These are phyloP conservation scores for Lucifuga dentata DNA, from an alignment of 2,113 vertebrate species.

Conservation along the genomic window DNA sequence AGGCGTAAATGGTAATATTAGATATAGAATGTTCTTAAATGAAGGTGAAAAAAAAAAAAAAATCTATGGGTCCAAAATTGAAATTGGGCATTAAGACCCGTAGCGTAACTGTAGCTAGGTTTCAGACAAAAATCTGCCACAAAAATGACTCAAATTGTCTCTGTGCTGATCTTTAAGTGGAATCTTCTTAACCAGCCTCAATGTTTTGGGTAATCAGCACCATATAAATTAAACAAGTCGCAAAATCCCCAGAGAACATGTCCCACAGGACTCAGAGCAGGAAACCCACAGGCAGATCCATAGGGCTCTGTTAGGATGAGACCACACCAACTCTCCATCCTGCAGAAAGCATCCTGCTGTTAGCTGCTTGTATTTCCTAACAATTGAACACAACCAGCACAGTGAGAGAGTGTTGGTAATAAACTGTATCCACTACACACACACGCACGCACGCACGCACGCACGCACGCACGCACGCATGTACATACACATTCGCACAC, in stretches of 20 bases:
- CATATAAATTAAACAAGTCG: constrained; percentile 50
- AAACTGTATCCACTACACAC: constrained; percentile 38
- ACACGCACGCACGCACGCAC: constrained; percentile 9
- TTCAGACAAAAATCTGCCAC: neutral
- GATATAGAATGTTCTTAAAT: too few relatives aligned
- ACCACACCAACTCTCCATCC: constrained; percentile 31
- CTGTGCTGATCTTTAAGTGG: constrained; percentile 11
- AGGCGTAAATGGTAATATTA: too few relatives aligned
- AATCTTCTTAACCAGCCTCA: constrained; percentile 7
- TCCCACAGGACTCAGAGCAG: constrained; percentile 30
- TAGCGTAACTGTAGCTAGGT: too few relatives aligned
- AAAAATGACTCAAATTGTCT: constrained; percentile 23
- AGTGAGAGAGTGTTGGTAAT: constrained; percentile 36
- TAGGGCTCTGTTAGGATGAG: constrained; percentile 32
- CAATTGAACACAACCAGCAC: constrained; percentile 51
- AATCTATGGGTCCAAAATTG: too few relatives aligned
- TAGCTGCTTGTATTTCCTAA: constrained; percentile 35
- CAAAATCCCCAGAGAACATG: constrained; percentile 32
- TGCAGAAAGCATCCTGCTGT: constrained; percentile 43
- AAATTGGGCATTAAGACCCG: too few relatives aligned
- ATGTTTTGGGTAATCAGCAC: constrained; percentile 44
- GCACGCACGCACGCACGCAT: too few relatives aligned
- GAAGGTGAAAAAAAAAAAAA: too few relatives aligned
- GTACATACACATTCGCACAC: constrained; percentile 25
- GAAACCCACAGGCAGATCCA: neutral